Conservation (phyloP, 2,797 vertebrate species). For the Scolopax rusticola region DNA sequence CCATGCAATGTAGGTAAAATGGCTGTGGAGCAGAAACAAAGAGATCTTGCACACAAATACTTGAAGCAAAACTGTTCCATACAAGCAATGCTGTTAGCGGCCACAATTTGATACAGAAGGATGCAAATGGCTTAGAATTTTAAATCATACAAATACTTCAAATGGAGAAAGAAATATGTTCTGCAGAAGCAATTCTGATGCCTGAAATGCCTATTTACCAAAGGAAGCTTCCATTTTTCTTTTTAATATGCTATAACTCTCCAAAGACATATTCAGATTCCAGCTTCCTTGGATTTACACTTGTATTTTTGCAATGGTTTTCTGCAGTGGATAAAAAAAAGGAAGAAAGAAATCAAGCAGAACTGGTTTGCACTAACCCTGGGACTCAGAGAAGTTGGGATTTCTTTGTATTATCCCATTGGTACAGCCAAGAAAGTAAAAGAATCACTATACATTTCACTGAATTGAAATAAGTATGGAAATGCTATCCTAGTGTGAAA, state of each 20-base stretch:
- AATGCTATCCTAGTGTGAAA: not conserved
- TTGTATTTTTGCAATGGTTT: not conserved
- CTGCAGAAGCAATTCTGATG: not conserved
- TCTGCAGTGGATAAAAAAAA: not conserved
- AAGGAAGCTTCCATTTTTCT: not conserved
- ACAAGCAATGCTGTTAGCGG: not conserved
- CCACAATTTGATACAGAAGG: not conserved
- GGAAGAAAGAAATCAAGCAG: not conserved
- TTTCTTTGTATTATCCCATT: not conserved
- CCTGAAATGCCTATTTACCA: not conserved
- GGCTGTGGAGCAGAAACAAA: conserved; percentile 65
- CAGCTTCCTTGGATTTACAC: not conserved
- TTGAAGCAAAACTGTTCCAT: not conserved
- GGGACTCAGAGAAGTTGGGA: not conserved
- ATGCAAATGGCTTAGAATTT: not conserved
- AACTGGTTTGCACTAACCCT: not conserved
- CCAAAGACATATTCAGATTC: not conserved
- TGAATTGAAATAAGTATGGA: not conserved
- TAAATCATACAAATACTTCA: not conserved
- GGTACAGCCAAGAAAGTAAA: not conserved
- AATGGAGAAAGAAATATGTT: not conserved
- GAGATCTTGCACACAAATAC: conserved; percentile 29
- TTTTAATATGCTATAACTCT: not conserved
- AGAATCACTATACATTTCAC: not conserved
- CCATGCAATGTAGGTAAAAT: conserved; percentile 57